Evolutionary conservation across 2,797 vertebrate species (phyloP), one percentile per base, ranked within the genome.

Genomic region (Manis javanica): DNA sequence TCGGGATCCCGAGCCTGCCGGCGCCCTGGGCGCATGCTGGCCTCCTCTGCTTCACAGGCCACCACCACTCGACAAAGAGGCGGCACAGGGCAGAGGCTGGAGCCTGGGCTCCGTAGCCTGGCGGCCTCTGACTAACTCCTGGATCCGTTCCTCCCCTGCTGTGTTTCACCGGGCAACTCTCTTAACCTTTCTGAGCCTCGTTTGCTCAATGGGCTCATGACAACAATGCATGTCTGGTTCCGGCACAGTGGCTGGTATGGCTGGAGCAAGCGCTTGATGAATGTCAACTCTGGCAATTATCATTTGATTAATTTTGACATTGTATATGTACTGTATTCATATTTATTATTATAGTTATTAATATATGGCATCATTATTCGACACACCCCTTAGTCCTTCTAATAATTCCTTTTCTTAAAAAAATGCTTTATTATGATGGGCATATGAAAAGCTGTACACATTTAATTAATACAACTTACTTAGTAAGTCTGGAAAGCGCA

Each of bases 81-180:
- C 1, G 5, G 84, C 23, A 0, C 11, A 13, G 0, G 18, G 21
- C n/a, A 14, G 51, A 21, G 78, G 14, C 16, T 61, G 12, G 11
- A 31, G n/a, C 15, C 2, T 77, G 39, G 11, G 79, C 39, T 77
- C 12, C 2, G 61, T 39, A 59, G 39, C 19, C 19, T 23, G 51
- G 21, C 0, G 21, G 5, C n/a, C 42, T n/a, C 53, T 1, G 0
- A 2, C 0, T 6, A 31, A 61, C 61, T n/a, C 39, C 61, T 77
- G 69, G 39, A 53, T 39, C 69, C 42, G 26, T 14, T 57, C 9
- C 11, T 31, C 7, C 26, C 5, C 0, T 0, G 37, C 2, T 2
- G 11, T 49, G 31, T 46, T 81, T 72, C 49, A 49, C 21, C 66
- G n/a, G 37, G 9, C 82, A 64, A 21, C 66, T 16, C 37, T 51